These are phyloP conservation scores for Australoheros facetus DNA, from an alignment of 2,797 vertebrate species.

Conservation along the genomic window DNA sequence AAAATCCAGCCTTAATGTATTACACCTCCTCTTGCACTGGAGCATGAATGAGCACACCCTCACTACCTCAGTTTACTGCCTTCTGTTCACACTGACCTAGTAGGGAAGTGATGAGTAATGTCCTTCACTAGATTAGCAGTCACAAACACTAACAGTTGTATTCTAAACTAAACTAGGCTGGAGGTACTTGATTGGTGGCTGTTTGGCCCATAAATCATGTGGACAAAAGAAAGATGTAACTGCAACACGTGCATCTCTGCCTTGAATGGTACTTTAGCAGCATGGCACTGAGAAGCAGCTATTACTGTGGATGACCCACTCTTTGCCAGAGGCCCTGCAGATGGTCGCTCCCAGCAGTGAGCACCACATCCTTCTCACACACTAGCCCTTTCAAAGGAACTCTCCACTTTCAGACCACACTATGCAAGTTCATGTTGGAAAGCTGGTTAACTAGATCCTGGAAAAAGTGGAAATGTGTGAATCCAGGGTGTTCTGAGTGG, in stretches of 20 bases:
- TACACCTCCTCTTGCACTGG: background rate
- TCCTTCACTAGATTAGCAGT: background rate
- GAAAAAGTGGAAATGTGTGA: background rate
- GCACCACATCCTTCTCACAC: constrained; percentile 12
- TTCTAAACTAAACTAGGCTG: background rate
- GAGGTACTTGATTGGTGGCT: background rate
- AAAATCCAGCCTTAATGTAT: background rate
- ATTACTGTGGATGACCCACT: constrained; percentile 53
- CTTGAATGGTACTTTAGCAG: background rate
- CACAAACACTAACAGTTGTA: background rate
- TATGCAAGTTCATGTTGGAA: background rate
- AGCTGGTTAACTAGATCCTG: background rate
- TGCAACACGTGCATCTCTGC: background rate
- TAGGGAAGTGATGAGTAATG: background rate
- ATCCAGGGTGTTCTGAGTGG: background rate
- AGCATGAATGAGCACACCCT: background rate
- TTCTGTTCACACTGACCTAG: background rate
- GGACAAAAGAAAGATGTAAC: background rate
- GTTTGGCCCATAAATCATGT: background rate
- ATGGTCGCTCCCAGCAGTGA: constrained; percentile 37
- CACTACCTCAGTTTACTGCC: background rate
- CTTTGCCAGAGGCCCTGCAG: constrained; percentile 15
- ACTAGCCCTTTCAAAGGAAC: background rate
- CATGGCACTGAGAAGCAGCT: constrained; percentile 10
- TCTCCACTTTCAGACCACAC: background rate